Evolutionary conservation across 92 coral and sea anemone species (phyloP).

Genomic region (Epizoanthus stellaris): DNA sequence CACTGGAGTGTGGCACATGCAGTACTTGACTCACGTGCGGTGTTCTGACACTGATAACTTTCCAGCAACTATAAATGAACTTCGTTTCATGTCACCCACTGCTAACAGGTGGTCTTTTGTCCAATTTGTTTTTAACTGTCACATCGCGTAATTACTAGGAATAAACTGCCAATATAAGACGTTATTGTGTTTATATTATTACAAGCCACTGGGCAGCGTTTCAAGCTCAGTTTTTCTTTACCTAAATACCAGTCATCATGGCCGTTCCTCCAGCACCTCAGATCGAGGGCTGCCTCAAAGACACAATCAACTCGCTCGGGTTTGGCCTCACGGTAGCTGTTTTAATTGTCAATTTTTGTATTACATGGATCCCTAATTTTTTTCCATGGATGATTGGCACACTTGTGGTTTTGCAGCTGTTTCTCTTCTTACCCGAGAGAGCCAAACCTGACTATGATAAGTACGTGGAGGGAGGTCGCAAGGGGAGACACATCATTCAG

Average conservation of each 20-base stretch:
- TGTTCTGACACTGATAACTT: too few relatives aligned
- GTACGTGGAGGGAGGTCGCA: conserved; percentile 14
- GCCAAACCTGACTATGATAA: conserved; percentile 35
- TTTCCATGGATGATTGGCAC: conserved; percentile 27
- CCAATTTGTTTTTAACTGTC: neutral
- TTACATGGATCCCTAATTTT: conserved; percentile 40
- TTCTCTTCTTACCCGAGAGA: conserved; percentile 32
- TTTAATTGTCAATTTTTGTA: conserved; percentile 22
- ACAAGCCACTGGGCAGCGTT: neutral
- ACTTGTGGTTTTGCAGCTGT: conserved; percentile 26
- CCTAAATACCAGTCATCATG: conserved; percentile 8
- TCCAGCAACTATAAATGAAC: too few relatives aligned
- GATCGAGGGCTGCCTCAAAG: conserved; percentile 43
- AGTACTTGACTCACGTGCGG: too few relatives aligned
- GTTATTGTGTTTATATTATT: neutral
- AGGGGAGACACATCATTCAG: conserved; percentile 31
- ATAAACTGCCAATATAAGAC: neutral
- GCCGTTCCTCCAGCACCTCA: conserved; percentile 22
- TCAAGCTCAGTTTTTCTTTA: neutral
- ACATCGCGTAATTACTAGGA: conserved; percentile 6
- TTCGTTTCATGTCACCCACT: neutral
- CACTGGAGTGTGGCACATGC: too few relatives aligned
- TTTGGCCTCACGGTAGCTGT: conserved; percentile 30
- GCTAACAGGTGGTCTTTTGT: conserved; percentile 32
- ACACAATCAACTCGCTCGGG: conserved; percentile 23